phyloP scores from a whole-genome alignment of 2,113 vertebrate species.

The Gavia stellata region DNA sequence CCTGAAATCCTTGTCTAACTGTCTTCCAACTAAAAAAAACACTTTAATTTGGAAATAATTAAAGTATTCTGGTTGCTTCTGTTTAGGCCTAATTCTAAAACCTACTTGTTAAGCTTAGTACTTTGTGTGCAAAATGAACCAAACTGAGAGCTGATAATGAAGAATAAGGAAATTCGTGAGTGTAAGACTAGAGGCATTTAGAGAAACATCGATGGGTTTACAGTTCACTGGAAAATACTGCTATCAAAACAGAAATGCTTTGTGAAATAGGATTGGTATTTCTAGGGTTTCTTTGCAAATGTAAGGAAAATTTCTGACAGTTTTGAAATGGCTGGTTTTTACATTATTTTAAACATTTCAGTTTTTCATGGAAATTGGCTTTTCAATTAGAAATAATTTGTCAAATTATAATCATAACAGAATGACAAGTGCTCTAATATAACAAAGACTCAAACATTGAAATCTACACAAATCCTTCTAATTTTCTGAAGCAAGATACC shows the following conservation, averaged over 20 bases:
- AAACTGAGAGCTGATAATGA: not conserved
- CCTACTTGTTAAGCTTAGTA: not conserved
- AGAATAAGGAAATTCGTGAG: not conserved
- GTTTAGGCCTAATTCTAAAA: not conserved
- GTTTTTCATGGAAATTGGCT: not conserved
- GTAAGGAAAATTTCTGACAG: not conserved
- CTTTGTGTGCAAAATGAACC: not conserved
- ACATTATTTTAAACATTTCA: not conserved
- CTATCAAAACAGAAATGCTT: not conserved
- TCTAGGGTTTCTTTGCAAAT: not conserved
- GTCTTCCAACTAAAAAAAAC: not conserved
- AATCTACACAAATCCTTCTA: constrained; percentile 42
- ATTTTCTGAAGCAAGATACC: constrained; percentile 20
- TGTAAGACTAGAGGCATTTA: not conserved
- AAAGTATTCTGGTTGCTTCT: not conserved
- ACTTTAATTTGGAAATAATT: not conserved
- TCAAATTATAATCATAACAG: constrained; percentile 42
- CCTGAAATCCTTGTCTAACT: not conserved
- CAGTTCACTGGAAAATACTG: not conserved
- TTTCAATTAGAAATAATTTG: constrained; percentile 47
- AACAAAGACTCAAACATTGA: constrained; percentile 7
- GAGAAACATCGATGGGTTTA: not conserved
- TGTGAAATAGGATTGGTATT: not conserved
- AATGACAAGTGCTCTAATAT: constrained; percentile 31
- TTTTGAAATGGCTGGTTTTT: not conserved